Conservation (phyloP, 2,113 vertebrate genomes). For the Hyperopisus bebe region DNA sequence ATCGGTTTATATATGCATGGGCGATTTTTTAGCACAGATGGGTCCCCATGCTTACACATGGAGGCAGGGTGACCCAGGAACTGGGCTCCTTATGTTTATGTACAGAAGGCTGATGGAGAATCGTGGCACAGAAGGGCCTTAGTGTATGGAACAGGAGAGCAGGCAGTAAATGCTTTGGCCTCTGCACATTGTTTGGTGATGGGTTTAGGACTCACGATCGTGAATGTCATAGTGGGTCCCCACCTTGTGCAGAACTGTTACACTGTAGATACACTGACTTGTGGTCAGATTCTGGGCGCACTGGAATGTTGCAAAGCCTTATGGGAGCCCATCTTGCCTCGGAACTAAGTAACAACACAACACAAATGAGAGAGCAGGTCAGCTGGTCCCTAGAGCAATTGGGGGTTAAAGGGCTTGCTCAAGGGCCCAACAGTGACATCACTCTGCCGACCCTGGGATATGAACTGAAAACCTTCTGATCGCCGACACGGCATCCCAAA, state of each 20-base stretch:
- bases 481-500: neutral
- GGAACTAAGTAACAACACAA: neutral
- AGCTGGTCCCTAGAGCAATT: neutral
- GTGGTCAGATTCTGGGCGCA: neutral
- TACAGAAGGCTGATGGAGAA: neutral
- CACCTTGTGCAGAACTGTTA: neutral
- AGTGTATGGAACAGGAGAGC: neutral
- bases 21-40: neutral
- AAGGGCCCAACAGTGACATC: neutral
- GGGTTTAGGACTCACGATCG: neutral
- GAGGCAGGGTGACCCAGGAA: neutral
- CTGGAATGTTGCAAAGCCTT: neutral
- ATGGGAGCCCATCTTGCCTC: neutral
- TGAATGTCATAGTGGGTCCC: neutral
- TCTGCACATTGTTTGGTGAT: neutral
- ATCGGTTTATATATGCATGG: neutral
- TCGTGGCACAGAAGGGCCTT: neutral
- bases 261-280: neutral
- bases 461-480: neutral
- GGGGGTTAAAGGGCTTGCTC: neutral
- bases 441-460: neutral
- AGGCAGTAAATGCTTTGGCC: neutral
- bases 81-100: neutral
- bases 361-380: neutral
- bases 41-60: neutral